Conservation (phyloP, 2,797 vertebrate species). For the Gephyroberyx darwinii region DNA sequence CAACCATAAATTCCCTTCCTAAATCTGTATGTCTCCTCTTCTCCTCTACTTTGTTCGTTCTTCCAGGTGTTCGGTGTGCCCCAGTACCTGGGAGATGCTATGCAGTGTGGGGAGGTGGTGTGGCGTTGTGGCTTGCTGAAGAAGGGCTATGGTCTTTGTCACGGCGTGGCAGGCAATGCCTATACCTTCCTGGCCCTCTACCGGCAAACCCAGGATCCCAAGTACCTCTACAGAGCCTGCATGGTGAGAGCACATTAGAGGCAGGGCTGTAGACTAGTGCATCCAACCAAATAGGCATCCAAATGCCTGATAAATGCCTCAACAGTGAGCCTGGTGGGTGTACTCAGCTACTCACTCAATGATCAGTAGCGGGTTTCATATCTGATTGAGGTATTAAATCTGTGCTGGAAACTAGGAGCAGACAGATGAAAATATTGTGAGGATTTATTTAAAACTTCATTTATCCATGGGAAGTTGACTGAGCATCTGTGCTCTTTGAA, state of each 20-base stretch:
- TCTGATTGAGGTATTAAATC: too few species aligned
- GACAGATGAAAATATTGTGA: too few species aligned
- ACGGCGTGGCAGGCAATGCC: constrained; percentile 92
- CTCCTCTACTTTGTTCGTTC: neutral
- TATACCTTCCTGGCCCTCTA: constrained; percentile 92
- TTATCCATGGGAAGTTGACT: too few species aligned
- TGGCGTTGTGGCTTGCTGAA: constrained; percentile 91
- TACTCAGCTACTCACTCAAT: too few species aligned
- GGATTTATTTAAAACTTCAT: too few species aligned
- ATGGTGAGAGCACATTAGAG: constrained; percentile 81
- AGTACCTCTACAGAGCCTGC: constrained; percentile 93
- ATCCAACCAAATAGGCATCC: constrained; percentile 37
- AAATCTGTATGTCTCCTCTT: neutral
- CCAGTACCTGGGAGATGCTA: constrained; percentile 87
- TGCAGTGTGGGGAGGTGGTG: constrained; percentile 90
- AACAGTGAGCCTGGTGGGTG: neutral
- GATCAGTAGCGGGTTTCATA: too few species aligned
- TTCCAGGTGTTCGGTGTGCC: constrained; percentile 86
- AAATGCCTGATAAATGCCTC: constrained; percentile 20
- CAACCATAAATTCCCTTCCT: neutral
- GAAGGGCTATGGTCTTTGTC: constrained; percentile 96
- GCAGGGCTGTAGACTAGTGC: neutral
- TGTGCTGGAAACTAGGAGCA: too few species aligned
- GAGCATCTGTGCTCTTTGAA: too few species aligned
- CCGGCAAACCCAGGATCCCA: constrained; percentile 87